Evolutionary conservation across 2,113 vertebrate species (phyloP), one percentile per base, ranked within the genome.

Genomic region (Cyphomyrus discorhynchus): DNA sequence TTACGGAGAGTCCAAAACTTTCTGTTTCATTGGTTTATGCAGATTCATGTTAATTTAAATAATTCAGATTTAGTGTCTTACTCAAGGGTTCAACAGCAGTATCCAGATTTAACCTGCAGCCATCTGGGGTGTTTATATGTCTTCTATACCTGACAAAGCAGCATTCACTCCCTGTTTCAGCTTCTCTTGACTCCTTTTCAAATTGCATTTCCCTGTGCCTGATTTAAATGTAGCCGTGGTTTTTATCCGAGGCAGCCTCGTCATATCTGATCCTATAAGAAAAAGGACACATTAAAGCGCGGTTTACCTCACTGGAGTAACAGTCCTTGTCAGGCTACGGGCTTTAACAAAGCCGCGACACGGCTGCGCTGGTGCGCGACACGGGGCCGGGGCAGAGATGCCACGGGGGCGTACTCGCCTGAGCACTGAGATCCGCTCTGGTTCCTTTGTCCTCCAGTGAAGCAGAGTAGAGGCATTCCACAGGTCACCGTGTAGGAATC

Each of bases 161-260:
- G 95, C 91, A 94, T 95, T 97, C 88, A 97, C 94, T 92, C 94
- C 95, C 93, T 97, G 97, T 42, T 95, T 95, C 92, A 97, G 96
- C 94, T 96, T 96, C 92, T 97, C 97, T 88, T 95, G 95, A 92
- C 97, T 97, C 92, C 97, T 96, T 95, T 96, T 98, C 94, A 98
- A 95, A 93, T 97, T 97, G 97, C 98, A 99, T 95, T 96, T 97
- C 91, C 97, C 95, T 88, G 97, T 96, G 93, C 96, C 97, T 92
- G 98, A 96, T 92, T 96, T 98, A 95, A 99, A 98, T 35, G 97
- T 98, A 93, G 97, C 95, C 0, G 96, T 98, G 94, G 97, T 96
- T 95, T 97, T 98, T 94, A 98, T 91, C 92, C 95, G 96, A 87
- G 95, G 92, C 89, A 95, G 93, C 92, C 96, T 95, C 94, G 91